These are phyloP conservation scores for Sebastes alutus DNA, from an alignment of 2,797 vertebrate genomes.

Conservation along the genomic window DNA sequence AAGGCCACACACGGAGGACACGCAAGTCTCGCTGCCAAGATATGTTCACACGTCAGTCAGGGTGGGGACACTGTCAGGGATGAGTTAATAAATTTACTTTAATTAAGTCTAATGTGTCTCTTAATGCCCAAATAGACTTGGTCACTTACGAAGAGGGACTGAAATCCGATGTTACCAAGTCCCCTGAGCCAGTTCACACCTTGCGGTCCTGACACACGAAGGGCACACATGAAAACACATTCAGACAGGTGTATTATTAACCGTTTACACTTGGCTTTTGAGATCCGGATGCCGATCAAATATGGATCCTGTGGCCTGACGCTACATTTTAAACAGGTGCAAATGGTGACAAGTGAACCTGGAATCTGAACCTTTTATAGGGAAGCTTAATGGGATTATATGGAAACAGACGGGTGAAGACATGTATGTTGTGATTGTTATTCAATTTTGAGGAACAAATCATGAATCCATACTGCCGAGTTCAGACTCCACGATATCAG, in stretches of 20 bases:
- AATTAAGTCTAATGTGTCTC: not conserved
- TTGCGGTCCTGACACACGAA: not conserved
- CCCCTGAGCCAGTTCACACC: not conserved
- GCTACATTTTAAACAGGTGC: not conserved
- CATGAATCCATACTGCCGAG: not conserved
- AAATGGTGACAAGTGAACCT: slow-evolving; percentile 2
- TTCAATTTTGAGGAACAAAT: not conserved
- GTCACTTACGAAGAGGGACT: not conserved
- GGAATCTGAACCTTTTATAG: not conserved
- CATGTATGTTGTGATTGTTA: not conserved
- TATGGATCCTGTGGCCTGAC: not conserved
- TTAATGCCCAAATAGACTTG: not conserved
- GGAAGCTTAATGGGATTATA: not conserved
- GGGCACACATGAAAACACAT: not conserved
- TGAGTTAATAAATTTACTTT: not conserved
- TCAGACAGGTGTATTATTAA: not conserved
- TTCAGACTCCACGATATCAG: not conserved
- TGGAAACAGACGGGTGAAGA: not conserved
- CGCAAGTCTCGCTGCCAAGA: slow-evolving; percentile 3
- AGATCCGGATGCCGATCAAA: not conserved
- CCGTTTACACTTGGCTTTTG: not conserved
- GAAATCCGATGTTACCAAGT: not conserved
- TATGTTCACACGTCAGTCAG: slow-evolving; percentile 44
- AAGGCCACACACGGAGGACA: slow-evolving; percentile 56
- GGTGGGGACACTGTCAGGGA: not conserved